phyloP scores from a whole-genome alignment of 2,888 invertebrate species.

The Timema cristinae region DNA sequence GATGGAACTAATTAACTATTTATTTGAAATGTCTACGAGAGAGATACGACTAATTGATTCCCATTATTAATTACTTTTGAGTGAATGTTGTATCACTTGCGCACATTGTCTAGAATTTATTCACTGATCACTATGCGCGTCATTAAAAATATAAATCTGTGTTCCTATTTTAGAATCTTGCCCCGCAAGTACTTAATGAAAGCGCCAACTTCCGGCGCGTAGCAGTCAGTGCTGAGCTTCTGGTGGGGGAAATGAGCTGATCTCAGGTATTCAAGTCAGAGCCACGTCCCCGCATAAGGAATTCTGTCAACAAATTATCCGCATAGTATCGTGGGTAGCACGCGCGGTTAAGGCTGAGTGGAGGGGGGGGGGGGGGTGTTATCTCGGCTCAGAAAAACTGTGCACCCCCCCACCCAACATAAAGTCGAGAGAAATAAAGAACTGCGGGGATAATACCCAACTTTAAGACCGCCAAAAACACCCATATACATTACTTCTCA shows the following conservation, averaged over 20 bases:
- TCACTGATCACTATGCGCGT: no score
- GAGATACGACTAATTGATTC: no score
- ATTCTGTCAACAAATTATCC: conserved; percentile 45
- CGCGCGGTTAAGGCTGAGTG: background rate
- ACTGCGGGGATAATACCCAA: conserved; percentile 8
- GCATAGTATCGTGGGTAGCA: conserved; percentile 14
- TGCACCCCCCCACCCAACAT: conserved; percentile 18
- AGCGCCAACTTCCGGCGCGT: no score
- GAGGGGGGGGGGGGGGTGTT: conserved; percentile 13
- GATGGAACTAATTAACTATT: no score
- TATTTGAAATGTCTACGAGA: no score
- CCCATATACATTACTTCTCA: conserved; percentile 23
- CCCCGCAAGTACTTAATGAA: no score
- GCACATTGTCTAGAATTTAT: no score
- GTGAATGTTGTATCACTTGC: no score
- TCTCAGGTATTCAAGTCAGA: conserved; percentile 34
- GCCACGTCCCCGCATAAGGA: conserved; percentile 44
- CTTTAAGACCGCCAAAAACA: conserved; percentile 13
- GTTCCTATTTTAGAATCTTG: no score
- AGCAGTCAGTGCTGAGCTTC: no score
- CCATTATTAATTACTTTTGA: no score
- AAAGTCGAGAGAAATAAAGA: conserved; percentile 22
- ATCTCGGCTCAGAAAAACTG: conserved; percentile 23
- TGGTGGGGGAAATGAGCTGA: conserved; percentile 34
- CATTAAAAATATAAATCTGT: no score